Evolutionary conservation across 2,888 invertebrate species (phyloP), one percentile per base, ranked within the genome.

Genomic region (Cephus nigrinus): DNA sequence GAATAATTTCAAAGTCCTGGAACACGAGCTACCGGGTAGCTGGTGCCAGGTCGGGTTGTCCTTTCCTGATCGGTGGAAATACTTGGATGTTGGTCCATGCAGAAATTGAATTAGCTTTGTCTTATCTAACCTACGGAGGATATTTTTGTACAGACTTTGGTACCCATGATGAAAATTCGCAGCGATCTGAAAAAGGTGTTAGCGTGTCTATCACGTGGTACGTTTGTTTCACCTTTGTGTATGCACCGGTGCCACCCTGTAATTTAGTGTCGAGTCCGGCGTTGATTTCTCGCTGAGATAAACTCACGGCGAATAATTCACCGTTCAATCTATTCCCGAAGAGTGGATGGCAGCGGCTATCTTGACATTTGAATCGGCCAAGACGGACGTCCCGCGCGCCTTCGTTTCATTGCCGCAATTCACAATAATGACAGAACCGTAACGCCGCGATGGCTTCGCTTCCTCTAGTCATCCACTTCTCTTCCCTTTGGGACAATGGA

Each of bases 291-390:
- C 73, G 36, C 31, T 31, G 68, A 73, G 74, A 78, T 76, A 78
- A 73, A 69, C 73, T 30, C 35, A 32, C 74, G 69, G 73, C 84
- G 86, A 87, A 89, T 89, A 87, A 89, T 89, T 89, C 88, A 86
- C 84, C 84, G 83, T 83, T 86, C 87, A 85, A 87, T 87, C 87
- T 86, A 86, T 89, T 82, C 82, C 78, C 76, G 80, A 81, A 80
- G 83, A 83, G 81, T 78, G 84, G 84, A 83, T 80, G 83, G 81
- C 79, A 79, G 82, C 75, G 72, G 81, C 80, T 87, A 88, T 87
- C 88, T 88, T 83, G 89, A 88, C 88, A 84, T 87, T 87, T 86
- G 88, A 88, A 89, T 89, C 88, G 88, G 77, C 77, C 81, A 76
- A 83, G 83, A 84, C 81, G 80, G 77, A 82, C 82, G 80, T 75